Evolutionary conservation across 2,888 invertebrate species (phyloP), one percentile per base, ranked within the genome.

Genomic region (Electrophaes corylata): DNA sequence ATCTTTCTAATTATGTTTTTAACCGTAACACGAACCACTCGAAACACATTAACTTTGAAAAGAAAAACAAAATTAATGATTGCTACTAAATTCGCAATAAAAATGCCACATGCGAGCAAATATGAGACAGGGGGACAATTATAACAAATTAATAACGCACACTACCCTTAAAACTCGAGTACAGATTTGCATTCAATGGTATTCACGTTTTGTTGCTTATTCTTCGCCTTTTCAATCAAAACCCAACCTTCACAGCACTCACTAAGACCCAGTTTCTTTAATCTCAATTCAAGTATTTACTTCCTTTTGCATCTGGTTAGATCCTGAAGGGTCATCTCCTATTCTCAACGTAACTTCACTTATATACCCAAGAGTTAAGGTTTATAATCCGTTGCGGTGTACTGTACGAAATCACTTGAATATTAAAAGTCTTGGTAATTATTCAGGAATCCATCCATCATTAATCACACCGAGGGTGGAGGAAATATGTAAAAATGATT

Each of bases 361-460:
- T 76, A 65, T 86, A 78, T 19, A 14, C 0, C 48, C 57, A 43
- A n/a, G 19, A 1, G 29, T 57, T 70, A 85, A 61, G 76, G 75
- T 62, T 61, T 50, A 76, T 65, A 78, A 58, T 81, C 29, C 64
- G 26, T 64, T 57, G 69, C 10, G 35, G 19, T 1, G 12, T 12
- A 33, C 33, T 66, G 65, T 73, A 70, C 73, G 75, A 79, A 88
- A 90, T 88, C 91, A 88, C 91, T 91, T 90, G 87, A 91, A 91
- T 91, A 91, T 91, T 91, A 91, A 91, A 91, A 91, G 88, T 91
- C 91, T 86, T 88, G 88, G 91, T 91, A 91, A 91, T 91, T 91
- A 91, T 91, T 91, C 91, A 91, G 90, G 91, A 91, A 90, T 91
- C 90, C 88, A 91, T 91, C 91, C 89, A 91, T 91, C 91, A 91